A percentile compares a stretch with the other conserved stretches of the same genome.
phyloP scores from a whole-genome alignment of 2,113 vertebrate species.

The Perca schrenkii region DNA sequence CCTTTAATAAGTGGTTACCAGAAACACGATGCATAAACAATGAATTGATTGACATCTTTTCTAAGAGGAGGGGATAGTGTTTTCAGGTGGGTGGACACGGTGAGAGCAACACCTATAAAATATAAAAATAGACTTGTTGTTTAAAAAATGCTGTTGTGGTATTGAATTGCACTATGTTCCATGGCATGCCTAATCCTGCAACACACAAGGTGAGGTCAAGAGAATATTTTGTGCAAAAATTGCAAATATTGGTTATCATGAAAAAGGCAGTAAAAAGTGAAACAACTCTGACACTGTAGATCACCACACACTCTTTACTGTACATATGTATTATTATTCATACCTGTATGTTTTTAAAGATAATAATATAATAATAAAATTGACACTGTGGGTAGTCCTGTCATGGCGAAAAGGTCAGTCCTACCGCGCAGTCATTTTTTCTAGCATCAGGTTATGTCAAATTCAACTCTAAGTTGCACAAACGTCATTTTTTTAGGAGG shows the following conservation, averaged over 20 bases:
- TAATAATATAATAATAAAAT: not conserved
- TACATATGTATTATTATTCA: not conserved
- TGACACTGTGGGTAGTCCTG: not conserved
- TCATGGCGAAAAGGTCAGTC: not conserved
- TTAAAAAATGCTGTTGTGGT: not conserved
- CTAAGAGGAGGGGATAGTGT: not conserved
- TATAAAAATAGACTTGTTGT: not conserved
- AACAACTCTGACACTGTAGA: too few relatives aligned
- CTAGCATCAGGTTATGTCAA: not conserved
- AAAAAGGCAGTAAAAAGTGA: not conserved
- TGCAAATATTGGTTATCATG: not conserved
- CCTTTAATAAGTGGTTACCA: constrained; percentile 8
- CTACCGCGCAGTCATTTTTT: not conserved
- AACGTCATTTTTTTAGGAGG: not conserved
- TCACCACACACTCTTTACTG: not conserved
- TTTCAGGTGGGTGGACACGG: not conserved
- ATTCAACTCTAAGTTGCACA: constrained; percentile 1
- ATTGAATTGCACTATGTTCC: not conserved
- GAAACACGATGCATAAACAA: not conserved
- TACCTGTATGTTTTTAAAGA: too few relatives aligned
- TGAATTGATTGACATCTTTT: constrained; percentile 2
- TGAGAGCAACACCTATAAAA: not conserved
- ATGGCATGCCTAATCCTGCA: not conserved
- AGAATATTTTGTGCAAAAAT: not conserved
- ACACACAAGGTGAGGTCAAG: not conserved